Conservation (phyloP, 2,888 invertebrate species). For the Thera obeliscata region DNA sequence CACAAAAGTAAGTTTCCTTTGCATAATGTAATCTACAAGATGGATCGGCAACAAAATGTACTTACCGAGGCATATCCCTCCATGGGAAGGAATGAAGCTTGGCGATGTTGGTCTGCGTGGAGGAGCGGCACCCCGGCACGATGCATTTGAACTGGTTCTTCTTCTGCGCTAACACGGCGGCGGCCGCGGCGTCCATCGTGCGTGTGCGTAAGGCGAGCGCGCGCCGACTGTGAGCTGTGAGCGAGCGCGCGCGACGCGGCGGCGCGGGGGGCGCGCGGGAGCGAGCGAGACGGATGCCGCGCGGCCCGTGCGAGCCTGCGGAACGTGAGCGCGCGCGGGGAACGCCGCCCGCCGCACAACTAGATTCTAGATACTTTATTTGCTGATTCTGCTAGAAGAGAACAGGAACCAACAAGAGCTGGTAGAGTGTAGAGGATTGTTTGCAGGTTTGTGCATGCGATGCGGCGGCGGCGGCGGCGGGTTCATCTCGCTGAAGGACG, state of each 20-base stretch:
- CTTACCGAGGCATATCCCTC: slow-evolving; percentile 28
- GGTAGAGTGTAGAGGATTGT: too few relatives aligned
- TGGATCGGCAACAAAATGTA: neutral
- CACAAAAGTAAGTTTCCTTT: too few relatives aligned
- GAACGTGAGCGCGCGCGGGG: slow-evolving; percentile 7
- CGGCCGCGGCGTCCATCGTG: slow-evolving; percentile 5
- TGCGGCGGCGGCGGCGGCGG: neutral
- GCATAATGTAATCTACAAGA: too few relatives aligned
- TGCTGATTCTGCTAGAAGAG: too few relatives aligned
- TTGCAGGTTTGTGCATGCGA: too few relatives aligned
- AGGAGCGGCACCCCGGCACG: slow-evolving; percentile 22
- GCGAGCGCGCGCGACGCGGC: slow-evolving; percentile 1
- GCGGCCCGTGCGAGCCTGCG: neutral
- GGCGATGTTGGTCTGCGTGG: slow-evolving; percentile 19
- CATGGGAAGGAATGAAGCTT: slow-evolving; percentile 30
- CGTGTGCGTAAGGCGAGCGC: slow-evolving; percentile 15
- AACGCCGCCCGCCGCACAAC: neutral
- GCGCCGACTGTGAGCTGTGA: slow-evolving; percentile 17
- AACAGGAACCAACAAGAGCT: too few relatives aligned
- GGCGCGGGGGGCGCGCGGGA: slow-evolving; percentile 2
- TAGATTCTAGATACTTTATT: too few relatives aligned
- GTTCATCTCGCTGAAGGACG: slow-evolving; percentile 35
- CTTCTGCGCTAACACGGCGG: neutral
- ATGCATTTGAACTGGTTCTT: slow-evolving; percentile 29
- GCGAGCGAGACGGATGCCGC: neutral